These are phyloP conservation scores for Scomber colias DNA, from an alignment of 2,113 vertebrate genomes.

Conservation along the genomic window DNA sequence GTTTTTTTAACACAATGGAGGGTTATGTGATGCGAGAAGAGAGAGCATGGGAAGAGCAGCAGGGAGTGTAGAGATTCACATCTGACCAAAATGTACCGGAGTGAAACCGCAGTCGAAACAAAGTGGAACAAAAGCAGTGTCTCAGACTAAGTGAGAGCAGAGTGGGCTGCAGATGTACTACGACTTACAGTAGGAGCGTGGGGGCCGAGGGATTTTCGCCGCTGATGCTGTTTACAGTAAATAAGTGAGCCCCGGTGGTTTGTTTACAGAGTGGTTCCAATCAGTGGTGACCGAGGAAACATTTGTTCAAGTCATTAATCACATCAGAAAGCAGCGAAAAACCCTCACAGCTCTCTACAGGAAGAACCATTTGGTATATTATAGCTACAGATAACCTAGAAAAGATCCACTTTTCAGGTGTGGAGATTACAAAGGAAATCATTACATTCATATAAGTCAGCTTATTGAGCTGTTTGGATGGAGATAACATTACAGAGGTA, in stretches of 20 bases:
- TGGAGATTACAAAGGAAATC: not conserved
- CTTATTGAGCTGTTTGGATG: conserved; percentile 37
- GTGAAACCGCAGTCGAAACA: not conserved
- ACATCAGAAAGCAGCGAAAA: conserved; percentile 6
- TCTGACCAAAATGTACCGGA: not conserved
- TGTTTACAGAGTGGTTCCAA: not conserved
- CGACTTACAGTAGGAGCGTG: not conserved
- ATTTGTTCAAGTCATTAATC: conserved; percentile 1
- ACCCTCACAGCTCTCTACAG: not conserved
- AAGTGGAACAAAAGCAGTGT: not conserved
- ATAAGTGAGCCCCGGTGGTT: not conserved
- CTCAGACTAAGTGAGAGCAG: not conserved
- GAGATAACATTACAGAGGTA: conserved; percentile 7
- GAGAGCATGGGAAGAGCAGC: not conserved
- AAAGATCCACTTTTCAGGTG: not conserved
- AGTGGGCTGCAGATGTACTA: not conserved
- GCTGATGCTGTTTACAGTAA: conserved; percentile 10
- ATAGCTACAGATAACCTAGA: not conserved
- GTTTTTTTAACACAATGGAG: not conserved
- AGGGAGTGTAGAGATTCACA: not conserved
- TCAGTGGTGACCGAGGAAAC: conserved; percentile 10
- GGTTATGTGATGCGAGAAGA: not conserved
- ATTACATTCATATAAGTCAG: conserved; percentile 16
- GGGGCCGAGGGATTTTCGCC: not conserved
- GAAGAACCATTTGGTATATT: not conserved